Percentiles rank a stretch among this genome's conserved stretches.
Conservation (phyloP, 2,797 vertebrate species). For the Pipistrellus nathusii region DNA sequence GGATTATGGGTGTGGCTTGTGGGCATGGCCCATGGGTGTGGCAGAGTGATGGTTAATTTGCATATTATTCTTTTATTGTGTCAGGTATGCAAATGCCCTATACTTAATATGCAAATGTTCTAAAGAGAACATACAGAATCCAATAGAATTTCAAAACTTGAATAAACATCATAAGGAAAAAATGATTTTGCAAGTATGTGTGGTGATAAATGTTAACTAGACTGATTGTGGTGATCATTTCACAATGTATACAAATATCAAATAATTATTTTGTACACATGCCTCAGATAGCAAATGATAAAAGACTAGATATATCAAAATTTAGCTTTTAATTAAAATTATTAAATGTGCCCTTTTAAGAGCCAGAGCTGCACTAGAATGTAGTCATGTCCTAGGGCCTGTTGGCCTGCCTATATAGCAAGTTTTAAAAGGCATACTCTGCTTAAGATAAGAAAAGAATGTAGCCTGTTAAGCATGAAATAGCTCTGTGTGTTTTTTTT, state of each 20-base stretch:
- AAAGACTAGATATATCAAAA: background rate
- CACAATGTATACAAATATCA: background rate
- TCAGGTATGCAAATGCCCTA: background rate
- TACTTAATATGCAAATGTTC: background rate
- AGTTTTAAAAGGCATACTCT: background rate
- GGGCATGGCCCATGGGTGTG: too few relatives aligned
- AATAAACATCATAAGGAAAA: constrained; percentile 1
- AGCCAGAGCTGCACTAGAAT: background rate
- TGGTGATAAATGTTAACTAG: constrained; percentile 8
- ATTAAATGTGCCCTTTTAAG: background rate
- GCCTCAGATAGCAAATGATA: background rate
- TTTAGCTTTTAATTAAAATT: background rate
- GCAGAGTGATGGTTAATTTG: too few relatives aligned
- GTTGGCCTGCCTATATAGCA: background rate
- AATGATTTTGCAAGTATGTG: background rate
- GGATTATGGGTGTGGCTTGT: too few relatives aligned
- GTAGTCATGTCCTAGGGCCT: background rate
- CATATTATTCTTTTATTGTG: background rate
- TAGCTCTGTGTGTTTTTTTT: background rate
- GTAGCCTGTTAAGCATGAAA: background rate
- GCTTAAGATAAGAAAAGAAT: background rate
- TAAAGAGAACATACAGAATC: constrained; percentile 22
- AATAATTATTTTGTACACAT: background rate
- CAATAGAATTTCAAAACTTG: background rate
- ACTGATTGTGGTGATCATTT: background rate